These are phyloP conservation scores for Peromyscus polionotus DNA, from an alignment of 2,113 vertebrate genomes.

Conservation along the genomic window DNA sequence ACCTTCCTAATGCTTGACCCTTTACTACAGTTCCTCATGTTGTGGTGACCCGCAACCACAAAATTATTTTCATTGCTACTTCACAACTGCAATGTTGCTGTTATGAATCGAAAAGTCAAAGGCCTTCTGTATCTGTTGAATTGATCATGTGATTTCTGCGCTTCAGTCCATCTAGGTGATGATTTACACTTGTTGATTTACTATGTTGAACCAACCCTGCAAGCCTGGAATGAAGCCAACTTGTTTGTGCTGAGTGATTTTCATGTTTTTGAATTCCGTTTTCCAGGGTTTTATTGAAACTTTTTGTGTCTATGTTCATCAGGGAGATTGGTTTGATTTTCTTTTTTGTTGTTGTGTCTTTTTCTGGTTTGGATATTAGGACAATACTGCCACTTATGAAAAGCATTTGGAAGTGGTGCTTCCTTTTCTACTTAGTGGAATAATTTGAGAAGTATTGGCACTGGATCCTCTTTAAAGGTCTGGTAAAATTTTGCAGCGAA, in stretches of 20 bases:
- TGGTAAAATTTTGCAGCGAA: background rate
- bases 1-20: background rate
- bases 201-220: background rate
- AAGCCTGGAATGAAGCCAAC: background rate
- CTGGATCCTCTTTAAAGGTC: background rate
- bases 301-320: background rate
- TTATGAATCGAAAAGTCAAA: background rate
- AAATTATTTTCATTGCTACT: background rate
- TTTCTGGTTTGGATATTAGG: background rate
- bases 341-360: background rate
- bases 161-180: background rate
- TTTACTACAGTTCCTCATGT: background rate
- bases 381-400: background rate
- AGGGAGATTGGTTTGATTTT: background rate
- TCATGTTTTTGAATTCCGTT: background rate
- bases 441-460: background rate
- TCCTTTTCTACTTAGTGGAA: too few species aligned
- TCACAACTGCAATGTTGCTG: background rate
- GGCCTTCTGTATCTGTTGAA: background rate
- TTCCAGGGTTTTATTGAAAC: background rate
- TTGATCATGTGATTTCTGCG: background rate
- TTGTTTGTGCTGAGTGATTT: background rate
- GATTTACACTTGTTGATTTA: background rate
- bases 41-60: background rate
- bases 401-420: background rate